Evolutionary conservation across 1,140 invertebrate genomes (phyloP).

Genomic region (Notospermus geniculatus): DNA sequence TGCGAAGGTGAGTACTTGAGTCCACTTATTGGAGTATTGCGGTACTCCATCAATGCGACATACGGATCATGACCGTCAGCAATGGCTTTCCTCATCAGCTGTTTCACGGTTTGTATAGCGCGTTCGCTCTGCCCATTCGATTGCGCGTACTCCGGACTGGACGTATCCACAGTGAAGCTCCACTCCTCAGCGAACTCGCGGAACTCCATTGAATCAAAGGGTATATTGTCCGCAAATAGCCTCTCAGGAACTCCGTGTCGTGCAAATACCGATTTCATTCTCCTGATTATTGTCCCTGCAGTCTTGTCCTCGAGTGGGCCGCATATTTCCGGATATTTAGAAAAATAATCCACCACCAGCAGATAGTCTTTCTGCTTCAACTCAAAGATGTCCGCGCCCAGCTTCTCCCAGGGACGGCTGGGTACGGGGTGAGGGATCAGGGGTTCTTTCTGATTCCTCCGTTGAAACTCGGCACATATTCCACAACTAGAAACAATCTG

Average conservation of each 20-base stretch:
- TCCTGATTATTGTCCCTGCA: constrained; percentile 14
- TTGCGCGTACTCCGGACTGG: constrained; percentile 11
- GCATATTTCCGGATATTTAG: constrained; percentile 12
- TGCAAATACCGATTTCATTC: constrained; percentile 21
- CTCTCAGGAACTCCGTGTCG: constrained; percentile 27
- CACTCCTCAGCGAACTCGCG: constrained; percentile 14
- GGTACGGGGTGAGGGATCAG: constrained; percentile 9
- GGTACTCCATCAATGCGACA: constrained; percentile 1
- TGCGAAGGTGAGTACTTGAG: neutral
- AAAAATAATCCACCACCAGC: constrained; percentile 3
- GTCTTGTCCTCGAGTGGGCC: constrained; percentile 9
- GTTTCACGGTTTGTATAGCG: constrained; percentile 4
- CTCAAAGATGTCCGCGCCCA: neutral
- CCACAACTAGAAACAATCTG: neutral
- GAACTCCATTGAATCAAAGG: constrained; percentile 14
- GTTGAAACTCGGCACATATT: too few relatives aligned
- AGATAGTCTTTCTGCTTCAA: too few relatives aligned
- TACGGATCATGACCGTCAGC: neutral
- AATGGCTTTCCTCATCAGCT: constrained; percentile 7
- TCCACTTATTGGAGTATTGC: constrained; percentile 1
- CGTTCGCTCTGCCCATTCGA: constrained; percentile 13
- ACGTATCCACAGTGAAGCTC: constrained; percentile 5
- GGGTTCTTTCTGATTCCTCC: constrained; percentile 9
- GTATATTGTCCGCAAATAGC: constrained; percentile 23
- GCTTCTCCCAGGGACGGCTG: neutral